Percentiles rank a stretch among this genome's conserved stretches.
These are phyloP conservation scores for Brachyistius frenatus DNA, from an alignment of 2,113 vertebrate genomes.

Conservation along the genomic window DNA sequence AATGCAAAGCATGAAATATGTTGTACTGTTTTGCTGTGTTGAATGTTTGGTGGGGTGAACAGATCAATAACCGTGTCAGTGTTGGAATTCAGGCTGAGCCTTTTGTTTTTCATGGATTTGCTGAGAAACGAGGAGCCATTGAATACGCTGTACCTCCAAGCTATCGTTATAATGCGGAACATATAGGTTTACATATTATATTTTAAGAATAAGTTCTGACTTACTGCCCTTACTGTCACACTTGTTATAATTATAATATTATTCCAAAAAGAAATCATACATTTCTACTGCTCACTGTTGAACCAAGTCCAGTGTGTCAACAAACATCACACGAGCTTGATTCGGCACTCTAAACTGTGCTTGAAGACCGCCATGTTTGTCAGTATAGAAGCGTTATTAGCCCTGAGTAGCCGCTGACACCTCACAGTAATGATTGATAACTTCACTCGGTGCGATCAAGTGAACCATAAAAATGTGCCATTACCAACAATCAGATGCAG, in stretches of 20 bases:
- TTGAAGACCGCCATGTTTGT: conserved; percentile 67
- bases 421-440: conserved; percentile 83
- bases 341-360: conserved; percentile 40
- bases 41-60: no score
- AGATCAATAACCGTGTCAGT: conserved; percentile 24
- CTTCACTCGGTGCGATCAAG: conserved; percentile 59
- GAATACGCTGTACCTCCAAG: no score
- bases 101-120: not conserved
- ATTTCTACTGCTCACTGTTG: not conserved
- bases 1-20: no score
- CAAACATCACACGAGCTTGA: conserved; percentile 42
- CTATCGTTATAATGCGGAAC: not conserved
- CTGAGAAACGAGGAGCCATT: not conserved
- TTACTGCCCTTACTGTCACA: no score
- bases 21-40: no score
- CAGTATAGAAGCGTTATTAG: conserved; percentile 70
- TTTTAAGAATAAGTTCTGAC: not conserved
- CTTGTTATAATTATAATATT: not conserved
- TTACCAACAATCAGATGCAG: conserved; percentile 35
- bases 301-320: conserved; percentile 12
- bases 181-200: not conserved
- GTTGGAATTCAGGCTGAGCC: not conserved
- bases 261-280: no score
- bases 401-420: conserved; percentile 71
- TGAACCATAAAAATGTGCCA: conserved; percentile 53